These are phyloP conservation scores for Muscicapa striata DNA, from an alignment of 2,797 vertebrate genomes.

Conservation along the genomic window DNA sequence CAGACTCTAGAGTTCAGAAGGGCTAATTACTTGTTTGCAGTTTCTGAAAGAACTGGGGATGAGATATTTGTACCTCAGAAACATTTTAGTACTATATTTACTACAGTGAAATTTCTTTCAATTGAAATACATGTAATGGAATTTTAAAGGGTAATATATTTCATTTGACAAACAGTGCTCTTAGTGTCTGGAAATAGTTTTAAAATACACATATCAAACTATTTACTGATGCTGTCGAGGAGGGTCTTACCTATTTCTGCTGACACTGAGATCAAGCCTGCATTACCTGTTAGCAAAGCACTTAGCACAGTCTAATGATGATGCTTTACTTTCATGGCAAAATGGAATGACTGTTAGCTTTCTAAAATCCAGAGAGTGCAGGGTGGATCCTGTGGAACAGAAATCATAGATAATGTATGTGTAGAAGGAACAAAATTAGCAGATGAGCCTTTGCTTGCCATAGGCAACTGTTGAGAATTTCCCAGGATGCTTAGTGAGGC, in stretches of 20 bases:
- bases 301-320: background rate
- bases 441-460: background rate
- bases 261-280: background rate
- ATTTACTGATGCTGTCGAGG: background rate
- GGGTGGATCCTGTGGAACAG: background rate
- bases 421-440: background rate
- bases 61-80: slow-evolving; percentile 13
- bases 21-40: slow-evolving; percentile 50
- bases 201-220: background rate
- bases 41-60: background rate
- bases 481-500: background rate
- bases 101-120: background rate
- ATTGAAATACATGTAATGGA: background rate
- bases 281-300: background rate
- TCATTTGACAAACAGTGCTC: background rate
- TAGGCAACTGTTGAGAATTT: background rate
- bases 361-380: background rate
- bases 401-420: background rate
- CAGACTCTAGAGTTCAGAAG: slow-evolving; percentile 35
- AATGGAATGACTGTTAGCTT: background rate
- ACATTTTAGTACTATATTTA: background rate
- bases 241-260: background rate
- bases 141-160: background rate
- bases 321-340: background rate
- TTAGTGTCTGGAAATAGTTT: background rate